These are phyloP conservation scores for Thunnus thynnus DNA, from an alignment of 2,113 vertebrate genomes.

Conservation along the genomic window DNA sequence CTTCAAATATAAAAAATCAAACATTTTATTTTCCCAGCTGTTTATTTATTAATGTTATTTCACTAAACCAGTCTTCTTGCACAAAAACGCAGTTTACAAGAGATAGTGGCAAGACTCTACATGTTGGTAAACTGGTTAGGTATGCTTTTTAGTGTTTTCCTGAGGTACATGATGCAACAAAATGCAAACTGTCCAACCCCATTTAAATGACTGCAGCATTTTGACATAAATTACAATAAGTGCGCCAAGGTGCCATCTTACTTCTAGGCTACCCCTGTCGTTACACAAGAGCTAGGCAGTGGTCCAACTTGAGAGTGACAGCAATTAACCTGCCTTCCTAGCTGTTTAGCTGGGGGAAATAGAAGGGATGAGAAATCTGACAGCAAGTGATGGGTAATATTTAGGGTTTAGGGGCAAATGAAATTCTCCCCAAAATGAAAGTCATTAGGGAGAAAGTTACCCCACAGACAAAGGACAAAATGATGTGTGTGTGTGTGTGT, in stretches of 20 bases:
- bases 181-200: slow-evolving; percentile 65
- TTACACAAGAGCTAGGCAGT: slow-evolving; percentile 85
- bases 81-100: slow-evolving; percentile 3
- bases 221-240: slow-evolving; percentile 79
- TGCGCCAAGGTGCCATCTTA: slow-evolving; percentile 75
- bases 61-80: neutral
- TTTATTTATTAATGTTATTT: neutral
- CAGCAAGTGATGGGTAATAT: slow-evolving; percentile 99
- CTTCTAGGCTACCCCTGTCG: slow-evolving; percentile 68
- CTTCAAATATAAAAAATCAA: neutral
- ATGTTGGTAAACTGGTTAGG: slow-evolving; percentile 59
- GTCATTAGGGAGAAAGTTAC: slow-evolving; percentile 91
- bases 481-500: slow-evolving; percentile 61
- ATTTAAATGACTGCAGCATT: slow-evolving; percentile 75
- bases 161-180: slow-evolving; percentile 72
- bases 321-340: slow-evolving; percentile 99
- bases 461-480: slow-evolving; percentile 77
- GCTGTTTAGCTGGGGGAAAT: slow-evolving; percentile 99
- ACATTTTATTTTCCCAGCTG: too few species aligned
- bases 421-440: slow-evolving; percentile 95
- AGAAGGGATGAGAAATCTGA: slow-evolving; percentile 96
- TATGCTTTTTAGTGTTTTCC: slow-evolving; percentile 53
- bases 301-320: slow-evolving; percentile 99
- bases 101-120: slow-evolving; percentile 7
- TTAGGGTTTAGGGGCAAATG: slow-evolving; percentile 97